Percentiles rank a stretch among this genome's conserved stretches.
These are phyloP conservation scores for Tiphia femorata DNA, from an alignment of 2,888 invertebrate genomes.

Conservation along the genomic window DNA sequence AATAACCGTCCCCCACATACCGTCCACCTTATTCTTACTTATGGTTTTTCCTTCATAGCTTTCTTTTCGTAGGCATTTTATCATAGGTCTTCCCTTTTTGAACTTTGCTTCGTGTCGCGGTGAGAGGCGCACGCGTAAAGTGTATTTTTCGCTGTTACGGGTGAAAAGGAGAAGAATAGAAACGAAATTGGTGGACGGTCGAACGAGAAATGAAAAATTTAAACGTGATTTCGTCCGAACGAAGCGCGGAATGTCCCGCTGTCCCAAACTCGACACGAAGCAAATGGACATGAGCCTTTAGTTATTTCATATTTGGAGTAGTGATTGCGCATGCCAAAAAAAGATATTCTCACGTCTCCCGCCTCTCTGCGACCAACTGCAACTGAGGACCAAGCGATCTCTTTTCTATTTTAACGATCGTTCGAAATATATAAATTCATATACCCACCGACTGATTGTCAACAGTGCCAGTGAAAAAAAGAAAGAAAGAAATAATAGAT, in stretches of 20 bases:
- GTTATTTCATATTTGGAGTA: slow-evolving; percentile 68
- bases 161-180: neutral
- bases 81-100: slow-evolving; percentile 59
- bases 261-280: no score
- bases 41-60: slow-evolving; percentile 51
- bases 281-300: slow-evolving; percentile 65
- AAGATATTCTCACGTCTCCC: slow-evolving; percentile 69
- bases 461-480: no score
- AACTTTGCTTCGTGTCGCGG: neutral
- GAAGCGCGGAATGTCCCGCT: slow-evolving; percentile 14
- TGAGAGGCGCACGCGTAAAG: neutral
- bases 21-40: slow-evolving; percentile 36
- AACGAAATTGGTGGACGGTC: no score
- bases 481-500: no score
- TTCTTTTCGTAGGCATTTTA: slow-evolving; percentile 62
- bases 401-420: slow-evolving; percentile 44
- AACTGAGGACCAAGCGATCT: slow-evolving; percentile 60
- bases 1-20: neutral
- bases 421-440: slow-evolving; percentile 41
- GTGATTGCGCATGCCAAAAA: slow-evolving; percentile 68
- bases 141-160: no score
- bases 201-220: neutral
- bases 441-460: slow-evolving; percentile 49
- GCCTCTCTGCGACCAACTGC: slow-evolving; percentile 66
- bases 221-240: neutral